A percentile compares a stretch with the other conserved stretches of the same genome.
These are phyloP conservation scores for Leptopilina boulardi DNA, from an alignment of 1,140 invertebrate species.

Conservation along the genomic window DNA sequence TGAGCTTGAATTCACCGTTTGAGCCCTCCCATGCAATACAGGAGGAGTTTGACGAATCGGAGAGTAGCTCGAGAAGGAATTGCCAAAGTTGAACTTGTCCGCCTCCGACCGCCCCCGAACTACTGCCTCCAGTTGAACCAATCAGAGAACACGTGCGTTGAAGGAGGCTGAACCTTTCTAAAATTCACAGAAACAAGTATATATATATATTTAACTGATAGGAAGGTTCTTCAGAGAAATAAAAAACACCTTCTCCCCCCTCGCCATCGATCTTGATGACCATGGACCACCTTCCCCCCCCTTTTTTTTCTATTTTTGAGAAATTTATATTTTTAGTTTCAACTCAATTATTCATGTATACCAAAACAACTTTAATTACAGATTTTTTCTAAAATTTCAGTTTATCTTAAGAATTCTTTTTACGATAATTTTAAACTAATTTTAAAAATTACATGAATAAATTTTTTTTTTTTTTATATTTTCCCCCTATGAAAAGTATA, in stretches of 20 bases:
- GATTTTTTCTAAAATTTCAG: too few relatives aligned
- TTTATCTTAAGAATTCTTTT: too few relatives aligned
- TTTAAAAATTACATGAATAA: too few relatives aligned
- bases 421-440: too few relatives aligned
- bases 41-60: conserved; percentile 92
- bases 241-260: background rate
- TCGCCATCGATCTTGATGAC: background rate
- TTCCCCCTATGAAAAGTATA: too few relatives aligned
- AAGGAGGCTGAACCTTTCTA: conserved; percentile 72
- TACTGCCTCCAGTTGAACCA: conserved; percentile 80
- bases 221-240: background rate
- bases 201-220: background rate
- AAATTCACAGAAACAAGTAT: conserved; percentile 37
- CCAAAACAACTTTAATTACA: too few relatives aligned
- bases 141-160: conserved; percentile 72
- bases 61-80: conserved; percentile 96
- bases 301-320: too few relatives aligned
- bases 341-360: too few relatives aligned
- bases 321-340: too few relatives aligned
- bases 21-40: conserved; percentile 98
- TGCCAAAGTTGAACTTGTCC: conserved; percentile 99
- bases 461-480: too few relatives aligned
- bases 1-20: conserved; percentile 98
- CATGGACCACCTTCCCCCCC: too few relatives aligned
- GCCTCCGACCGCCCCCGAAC: conserved; percentile 82